Percentiles rank a stretch among this genome's conserved stretches.
phyloP scores from a whole-genome alignment of 2,888 invertebrate species.

The Amphipoea lucens region DNA sequence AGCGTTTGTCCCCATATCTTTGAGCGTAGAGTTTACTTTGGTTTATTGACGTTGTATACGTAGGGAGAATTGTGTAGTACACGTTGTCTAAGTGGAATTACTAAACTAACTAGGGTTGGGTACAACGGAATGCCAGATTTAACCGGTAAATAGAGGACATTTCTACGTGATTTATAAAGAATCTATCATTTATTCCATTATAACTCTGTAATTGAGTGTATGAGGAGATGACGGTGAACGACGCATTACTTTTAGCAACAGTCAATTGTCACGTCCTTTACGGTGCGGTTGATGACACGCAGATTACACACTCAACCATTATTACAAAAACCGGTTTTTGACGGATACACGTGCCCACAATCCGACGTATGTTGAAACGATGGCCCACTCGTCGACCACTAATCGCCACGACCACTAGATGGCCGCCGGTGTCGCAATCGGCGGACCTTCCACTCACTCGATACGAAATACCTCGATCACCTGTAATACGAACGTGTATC shows the following conservation, averaged over 20 bases:
- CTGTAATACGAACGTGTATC: conserved; percentile 78
- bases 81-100: conserved; percentile 30
- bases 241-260: conserved; percentile 18
- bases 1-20: conserved; percentile 62
- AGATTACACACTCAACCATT: conserved; percentile 71
- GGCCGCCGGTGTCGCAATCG: conserved; percentile 84
- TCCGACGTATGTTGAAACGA: conserved; percentile 86
- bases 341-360: conserved; percentile 76
- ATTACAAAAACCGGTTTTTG: conserved; percentile 78
- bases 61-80: conserved; percentile 34
- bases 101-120: conserved; percentile 17
- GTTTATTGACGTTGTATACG: conserved; percentile 58
- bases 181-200: not conserved
- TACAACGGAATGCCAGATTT: conserved; percentile 26
- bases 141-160: conserved; percentile 42
- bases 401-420: conserved; percentile 87
- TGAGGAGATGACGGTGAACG: not conserved
- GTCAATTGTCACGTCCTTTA: conserved; percentile 40
- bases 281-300: conserved; percentile 67
- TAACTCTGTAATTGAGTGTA: not conserved
- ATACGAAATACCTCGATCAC: conserved; percentile 82
- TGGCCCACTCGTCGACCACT: conserved; percentile 85
- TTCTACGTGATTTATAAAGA: not conserved
- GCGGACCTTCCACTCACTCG: conserved; percentile 87
- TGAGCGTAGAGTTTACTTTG: conserved; percentile 54